Conservation (phyloP, 2,113 vertebrate genomes). For the Mungos mungo region DNA sequence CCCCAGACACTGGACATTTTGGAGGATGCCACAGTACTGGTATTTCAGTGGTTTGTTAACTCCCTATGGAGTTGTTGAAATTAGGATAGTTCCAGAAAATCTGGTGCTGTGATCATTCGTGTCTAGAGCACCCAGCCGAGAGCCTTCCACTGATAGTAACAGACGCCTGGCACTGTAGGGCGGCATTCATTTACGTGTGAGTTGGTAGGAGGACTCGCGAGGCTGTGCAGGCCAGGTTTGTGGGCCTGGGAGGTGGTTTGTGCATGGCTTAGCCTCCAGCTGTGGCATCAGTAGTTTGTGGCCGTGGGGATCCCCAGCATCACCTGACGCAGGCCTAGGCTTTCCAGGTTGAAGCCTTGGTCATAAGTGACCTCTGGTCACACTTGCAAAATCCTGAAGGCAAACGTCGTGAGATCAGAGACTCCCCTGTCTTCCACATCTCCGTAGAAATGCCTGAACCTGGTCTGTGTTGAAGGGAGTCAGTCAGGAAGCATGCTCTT, state of each 20-base stretch:
- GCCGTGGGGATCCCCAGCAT: neutral
- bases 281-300: accelerated
- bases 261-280: neutral
- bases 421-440: accelerated
- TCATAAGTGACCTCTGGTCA: too few species aligned
- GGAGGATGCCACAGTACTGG: neutral
- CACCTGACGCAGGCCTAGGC: neutral
- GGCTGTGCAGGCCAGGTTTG: neutral
- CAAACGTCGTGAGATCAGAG: neutral
- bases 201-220: neutral
- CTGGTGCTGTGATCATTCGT: neutral
- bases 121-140: neutral
- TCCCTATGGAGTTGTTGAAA: neutral
- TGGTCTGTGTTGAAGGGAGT: neutral
- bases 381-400: neutral
- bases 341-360: neutral
- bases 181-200: too few species aligned
- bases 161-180: neutral
- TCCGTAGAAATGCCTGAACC: neutral
- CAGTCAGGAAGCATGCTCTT: neutral
- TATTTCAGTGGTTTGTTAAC: neutral
- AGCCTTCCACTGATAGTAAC: neutral
- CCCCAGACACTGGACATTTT: neutral
- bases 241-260: neutral
- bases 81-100: neutral